phyloP scores from a whole-genome alignment of 2,113 vertebrate species.

The Micromys minutus region DNA sequence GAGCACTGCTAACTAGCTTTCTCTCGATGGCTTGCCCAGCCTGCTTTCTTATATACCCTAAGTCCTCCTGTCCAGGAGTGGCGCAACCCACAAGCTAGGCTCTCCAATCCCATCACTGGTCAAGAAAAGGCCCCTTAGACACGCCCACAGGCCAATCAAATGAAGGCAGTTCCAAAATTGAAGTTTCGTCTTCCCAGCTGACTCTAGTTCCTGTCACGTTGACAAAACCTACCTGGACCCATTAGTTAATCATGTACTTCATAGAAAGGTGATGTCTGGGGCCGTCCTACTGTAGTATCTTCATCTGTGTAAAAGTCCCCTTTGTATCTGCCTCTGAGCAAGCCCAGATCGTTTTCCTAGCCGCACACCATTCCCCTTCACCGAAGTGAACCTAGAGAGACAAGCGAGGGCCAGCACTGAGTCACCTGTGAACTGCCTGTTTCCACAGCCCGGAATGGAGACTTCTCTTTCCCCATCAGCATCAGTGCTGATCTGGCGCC shows the following conservation, averaged over 20 bases:
- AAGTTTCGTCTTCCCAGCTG: not conserved
- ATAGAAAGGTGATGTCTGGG: not conserved
- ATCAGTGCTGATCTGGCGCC: constrained; percentile 84
- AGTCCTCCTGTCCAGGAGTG: not conserved
- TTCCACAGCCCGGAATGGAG: constrained; percentile 78
- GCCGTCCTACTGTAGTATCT: not conserved
- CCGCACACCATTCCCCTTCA: not conserved
- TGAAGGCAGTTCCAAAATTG: not conserved
- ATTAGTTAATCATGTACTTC: not conserved
- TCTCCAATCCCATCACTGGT: not conserved
- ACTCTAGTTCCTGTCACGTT: not conserved
- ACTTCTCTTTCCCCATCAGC: constrained; percentile 83
- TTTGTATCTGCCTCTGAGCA: not conserved
- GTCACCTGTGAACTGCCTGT: not conserved
- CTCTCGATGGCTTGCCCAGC: not conserved
- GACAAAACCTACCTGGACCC: not conserved
- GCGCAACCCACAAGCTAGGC: not conserved
- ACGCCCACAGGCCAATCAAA: not conserved
- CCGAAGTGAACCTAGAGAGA: constrained; percentile 72
- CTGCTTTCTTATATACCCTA: not conserved
- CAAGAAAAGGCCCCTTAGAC: not conserved
- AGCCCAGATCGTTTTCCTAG: not conserved
- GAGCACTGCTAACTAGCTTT: not conserved
- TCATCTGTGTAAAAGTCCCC: not conserved
- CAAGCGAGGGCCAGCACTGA: too few species aligned